Evolutionary conservation across 1,140 invertebrate species (phyloP), one percentile per base, ranked within the genome.

Genomic region (Zaprionus kolodkinae): DNA sequence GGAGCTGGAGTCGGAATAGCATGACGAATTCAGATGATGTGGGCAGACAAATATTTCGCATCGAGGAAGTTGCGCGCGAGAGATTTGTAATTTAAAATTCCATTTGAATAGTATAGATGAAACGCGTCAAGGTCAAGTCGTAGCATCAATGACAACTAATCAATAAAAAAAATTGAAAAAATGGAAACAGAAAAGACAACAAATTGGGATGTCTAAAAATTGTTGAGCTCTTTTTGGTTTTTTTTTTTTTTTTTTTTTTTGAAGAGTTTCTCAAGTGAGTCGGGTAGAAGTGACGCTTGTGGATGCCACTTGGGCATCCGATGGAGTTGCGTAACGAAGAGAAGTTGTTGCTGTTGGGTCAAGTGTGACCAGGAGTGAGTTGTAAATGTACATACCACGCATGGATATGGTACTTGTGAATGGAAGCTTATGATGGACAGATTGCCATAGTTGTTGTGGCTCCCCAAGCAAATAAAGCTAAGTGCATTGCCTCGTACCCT

Each of bases 401-500:
- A 81, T 62, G 55, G 25, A 36, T 43, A 57, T 67, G 45, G 45
- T 25, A 25, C 45, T 50, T 21, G 45, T 50, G 45, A 11, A 67
- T 54, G 36, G 54, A 40, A 74, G 81, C 72, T 75, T 71, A 74
- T 76, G 72, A 77, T 65, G 66, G 76, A 77, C 69, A 76, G 64
- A 78, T 74, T 88, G 72, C 66, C 68, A 56, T 70, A 59, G 67
- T 59, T 71, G 69, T 55, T 70, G 63, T 36, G 72, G 72, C 76
- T 83, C 84, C 83, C 83, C 79, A 79, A 86, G 84, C 84, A 87
- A 87, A 87, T 87, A 87, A 84, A 78, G 72, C 79, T 83, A 75
- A 87, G 83, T 86, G 83, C 79, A 85, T 72, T 76, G 79, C 75
- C 76, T 79, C 70, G 40, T 48, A 68, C 84, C 73, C 75, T n/a